Evolutionary conservation across 2,113 vertebrate species (phyloP), one percentile per base, ranked within the genome.

Genomic region (Anoplopoma fimbria): DNA sequence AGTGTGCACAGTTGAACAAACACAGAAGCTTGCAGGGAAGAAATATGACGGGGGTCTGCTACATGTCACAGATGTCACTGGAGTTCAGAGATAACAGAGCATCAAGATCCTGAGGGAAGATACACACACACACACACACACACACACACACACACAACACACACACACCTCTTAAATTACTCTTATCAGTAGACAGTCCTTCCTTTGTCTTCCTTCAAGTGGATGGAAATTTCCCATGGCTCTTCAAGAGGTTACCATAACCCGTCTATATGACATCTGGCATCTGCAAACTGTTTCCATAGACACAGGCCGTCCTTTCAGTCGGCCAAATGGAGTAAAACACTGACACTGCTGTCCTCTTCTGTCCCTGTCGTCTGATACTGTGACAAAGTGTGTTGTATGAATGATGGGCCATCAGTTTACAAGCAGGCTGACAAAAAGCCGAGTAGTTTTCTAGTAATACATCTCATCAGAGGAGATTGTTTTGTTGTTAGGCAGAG

Each of bases 171-270:
- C 6, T 62, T 51, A 62, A 90, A 27, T 71, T 47, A 49, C 71
- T 57, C 70, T 73, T 33, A 85, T 87, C 84, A 82, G 84, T 1
- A 49, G 27, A 91, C 89, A 92, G 82, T 83, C 57, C 38, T 63
- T 67, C 69, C 61, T 75, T 88, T 89, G 88, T 93, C 86, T 84
- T 69, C 45, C 29, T 21, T 82, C 29, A 25, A 74, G 74, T 64
- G 4, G 0, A 53, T 73, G 79, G 86, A 89, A 85, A 87, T 75
- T 91, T 93, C 89, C 83, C 90, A 89, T 79, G 89, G 73, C 86
- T 91, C 78, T 84, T 77, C 10, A 19, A 87, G 84, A 90, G 89
- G 91, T 91, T 87, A 93, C 71, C 86, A 91, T 89, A 93, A 88
- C 89, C 86, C 70, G 51, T 84, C 86, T 70, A 79, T 78, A 82